Evolutionary conservation across 2,888 invertebrate genomes (phyloP), one percentile per base, ranked within the genome.

Genomic region (Keiferia lycopersicella): DNA sequence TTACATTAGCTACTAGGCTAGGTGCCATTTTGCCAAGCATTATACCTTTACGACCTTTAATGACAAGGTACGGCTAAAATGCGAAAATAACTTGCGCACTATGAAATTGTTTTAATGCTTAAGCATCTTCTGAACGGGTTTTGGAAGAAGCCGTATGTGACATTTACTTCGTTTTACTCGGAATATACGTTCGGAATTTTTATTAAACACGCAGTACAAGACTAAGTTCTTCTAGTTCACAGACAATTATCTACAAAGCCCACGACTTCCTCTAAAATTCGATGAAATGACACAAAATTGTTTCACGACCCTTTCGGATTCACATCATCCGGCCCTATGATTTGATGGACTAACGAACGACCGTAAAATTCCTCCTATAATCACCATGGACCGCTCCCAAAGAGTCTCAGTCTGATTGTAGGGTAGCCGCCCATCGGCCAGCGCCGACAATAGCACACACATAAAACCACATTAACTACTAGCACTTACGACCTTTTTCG

Each of bases 301-400:
- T 82, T 83, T 81, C 80, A 75, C 80, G 73, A 71, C 69, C 72
- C 69, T 73, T 76, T 80, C 77, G 62, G 53, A 51, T 53, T 22
- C 56, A 53, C 51, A 53, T 26, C 14, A 73, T 72, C 76, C 79
- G 79, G 82, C 74, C 82, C 89, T 89, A 88, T 87, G 89, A 88
- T 90, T 88, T 88, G 88, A 86, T 79, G 85, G 80, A 73, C 84
- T 89, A 88, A 91, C 88, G 88, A 87, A 85, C 83, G 77, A 84
- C 82, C 83, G 85, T 86, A 86, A 86, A 86, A 85, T 84, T 80
- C 85, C 80, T 80, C 76, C 83, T 84, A 82, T 90, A 91, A 91
- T 91, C 86, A 86, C 74, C 67, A 71, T 74, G 74, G 78, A 77
- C 83, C 83, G 82, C 80, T 82, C 79, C 79, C 78, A 79, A 80